Evolutionary conservation across 2,888 invertebrate species (phyloP).

Genomic region (Dryocosmus kuriphilus): DNA sequence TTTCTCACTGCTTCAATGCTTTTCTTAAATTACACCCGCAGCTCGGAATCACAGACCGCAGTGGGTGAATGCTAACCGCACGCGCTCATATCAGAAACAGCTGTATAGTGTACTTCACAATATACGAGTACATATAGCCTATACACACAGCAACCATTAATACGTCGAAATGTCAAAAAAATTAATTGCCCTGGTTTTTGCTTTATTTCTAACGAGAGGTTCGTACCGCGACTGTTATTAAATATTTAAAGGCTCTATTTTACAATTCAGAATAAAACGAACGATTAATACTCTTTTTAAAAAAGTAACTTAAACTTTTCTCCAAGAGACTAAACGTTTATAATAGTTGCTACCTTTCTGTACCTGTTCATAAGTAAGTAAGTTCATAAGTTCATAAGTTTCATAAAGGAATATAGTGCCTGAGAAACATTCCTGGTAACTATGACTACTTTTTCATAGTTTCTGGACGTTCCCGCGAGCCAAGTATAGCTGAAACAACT

Average conservation of each 20-base stretch:
- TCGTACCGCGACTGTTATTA: background rate
- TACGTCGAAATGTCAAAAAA: slow-evolving; percentile 7
- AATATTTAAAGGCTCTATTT: background rate
- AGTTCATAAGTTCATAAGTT: too few species aligned
- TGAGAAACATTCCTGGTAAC: too few species aligned
- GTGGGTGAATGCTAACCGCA: slow-evolving; percentile 51
- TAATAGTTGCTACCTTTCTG: too few species aligned
- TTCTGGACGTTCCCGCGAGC: too few species aligned
- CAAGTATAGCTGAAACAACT: too few species aligned
- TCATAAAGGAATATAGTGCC: too few species aligned
- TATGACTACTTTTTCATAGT: too few species aligned
- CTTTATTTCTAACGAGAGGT: background rate
- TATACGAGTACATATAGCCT: slow-evolving; percentile 36
- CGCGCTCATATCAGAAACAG: slow-evolving; percentile 17
- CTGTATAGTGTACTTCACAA: slow-evolving; percentile 36
- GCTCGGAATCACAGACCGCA: slow-evolving; percentile 44
- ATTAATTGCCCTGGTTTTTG: background rate
- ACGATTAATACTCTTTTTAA: too few species aligned
- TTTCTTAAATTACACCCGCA: slow-evolving; percentile 50
- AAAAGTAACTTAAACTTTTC: too few species aligned
- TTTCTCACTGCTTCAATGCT: slow-evolving; percentile 42
- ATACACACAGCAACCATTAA: background rate
- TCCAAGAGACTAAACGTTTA: too few species aligned
- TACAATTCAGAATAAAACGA: background rate
- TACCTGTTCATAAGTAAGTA: too few species aligned